Conservation (phyloP, 2,888 invertebrate genomes). For the Tetragonula carbonaria region DNA sequence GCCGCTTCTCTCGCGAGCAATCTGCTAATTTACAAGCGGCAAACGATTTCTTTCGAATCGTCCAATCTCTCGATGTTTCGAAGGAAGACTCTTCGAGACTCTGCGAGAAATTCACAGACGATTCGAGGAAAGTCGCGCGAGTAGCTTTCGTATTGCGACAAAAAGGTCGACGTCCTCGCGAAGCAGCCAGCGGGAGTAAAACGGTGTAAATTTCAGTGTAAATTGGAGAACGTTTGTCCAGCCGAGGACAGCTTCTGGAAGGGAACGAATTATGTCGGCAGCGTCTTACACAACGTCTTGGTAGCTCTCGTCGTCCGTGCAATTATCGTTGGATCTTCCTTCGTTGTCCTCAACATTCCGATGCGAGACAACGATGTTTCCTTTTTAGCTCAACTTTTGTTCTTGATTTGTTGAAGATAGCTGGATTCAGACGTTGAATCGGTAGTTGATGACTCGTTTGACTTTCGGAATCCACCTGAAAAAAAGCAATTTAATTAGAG, state of each 20-base stretch:
- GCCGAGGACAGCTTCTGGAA: background rate
- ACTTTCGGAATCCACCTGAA: background rate
- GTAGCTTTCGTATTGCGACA: background rate
- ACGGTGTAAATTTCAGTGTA: background rate
- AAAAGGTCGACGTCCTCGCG: background rate
- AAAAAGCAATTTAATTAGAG: background rate
- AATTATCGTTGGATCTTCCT: background rate
- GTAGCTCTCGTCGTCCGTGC: background rate
- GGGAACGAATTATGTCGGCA: background rate
- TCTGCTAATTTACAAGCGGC: slow-evolving; percentile 7
- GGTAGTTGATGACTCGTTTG: background rate
- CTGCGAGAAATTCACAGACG: background rate
- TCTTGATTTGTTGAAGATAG: background rate
- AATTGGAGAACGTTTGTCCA: background rate
- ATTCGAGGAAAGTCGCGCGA: background rate
- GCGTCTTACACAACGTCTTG: background rate
- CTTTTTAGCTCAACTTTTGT: background rate
- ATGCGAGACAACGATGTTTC: background rate
- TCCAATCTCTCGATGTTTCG: background rate
- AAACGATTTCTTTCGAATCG: background rate
- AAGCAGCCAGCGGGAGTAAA: background rate
- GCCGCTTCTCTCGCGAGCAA: too few species aligned
- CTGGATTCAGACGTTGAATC: background rate
- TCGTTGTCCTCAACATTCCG: background rate
- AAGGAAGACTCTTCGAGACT: background rate